Evolutionary conservation across 2,797 vertebrate species (phyloP).

Genomic region (Micromesistius poutassou): DNA sequence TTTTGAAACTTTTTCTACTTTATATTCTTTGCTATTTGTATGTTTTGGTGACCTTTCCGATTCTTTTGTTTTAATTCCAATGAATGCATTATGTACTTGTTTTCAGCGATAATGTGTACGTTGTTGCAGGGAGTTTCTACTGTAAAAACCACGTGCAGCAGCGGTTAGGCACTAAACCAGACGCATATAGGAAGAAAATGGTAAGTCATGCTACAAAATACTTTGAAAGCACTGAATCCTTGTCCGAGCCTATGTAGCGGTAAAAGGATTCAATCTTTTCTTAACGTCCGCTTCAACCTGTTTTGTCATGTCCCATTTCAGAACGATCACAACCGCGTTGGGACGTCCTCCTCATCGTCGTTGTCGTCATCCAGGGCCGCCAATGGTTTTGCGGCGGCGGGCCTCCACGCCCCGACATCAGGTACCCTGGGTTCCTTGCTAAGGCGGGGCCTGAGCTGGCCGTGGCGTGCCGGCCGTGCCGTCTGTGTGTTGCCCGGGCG

Average conservation of each 20-base stretch:
- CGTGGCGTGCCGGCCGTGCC: constrained; percentile 76
- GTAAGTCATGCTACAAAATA: constrained; percentile 46
- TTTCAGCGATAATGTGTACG: background rate
- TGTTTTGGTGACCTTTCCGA: background rate
- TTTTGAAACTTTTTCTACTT: background rate
- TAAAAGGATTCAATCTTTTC: background rate
- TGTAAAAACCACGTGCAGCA: constrained; percentile 87
- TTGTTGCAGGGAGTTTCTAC: constrained; percentile 85
- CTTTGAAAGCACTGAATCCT: background rate
- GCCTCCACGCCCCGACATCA: constrained; percentile 78
- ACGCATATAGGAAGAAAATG: constrained; percentile 73
- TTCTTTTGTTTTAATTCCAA: background rate
- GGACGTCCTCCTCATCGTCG: background rate
- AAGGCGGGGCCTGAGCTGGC: constrained; percentile 81
- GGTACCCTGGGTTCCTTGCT: constrained; percentile 92
- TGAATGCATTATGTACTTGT: no score
- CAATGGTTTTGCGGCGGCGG: constrained; percentile 63
- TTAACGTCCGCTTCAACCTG: background rate
- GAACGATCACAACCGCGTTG: constrained; percentile 64
- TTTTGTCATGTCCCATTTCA: constrained; percentile 23
- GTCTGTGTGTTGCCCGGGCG: constrained; percentile 76
- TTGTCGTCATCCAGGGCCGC: constrained; percentile 44
- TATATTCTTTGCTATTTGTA: background rate
- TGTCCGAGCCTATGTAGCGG: background rate
- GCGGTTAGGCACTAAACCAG: constrained; percentile 62